Evolutionary conservation across 2,797 vertebrate species (phyloP).

Genomic region (Fundulus diaphanus): DNA sequence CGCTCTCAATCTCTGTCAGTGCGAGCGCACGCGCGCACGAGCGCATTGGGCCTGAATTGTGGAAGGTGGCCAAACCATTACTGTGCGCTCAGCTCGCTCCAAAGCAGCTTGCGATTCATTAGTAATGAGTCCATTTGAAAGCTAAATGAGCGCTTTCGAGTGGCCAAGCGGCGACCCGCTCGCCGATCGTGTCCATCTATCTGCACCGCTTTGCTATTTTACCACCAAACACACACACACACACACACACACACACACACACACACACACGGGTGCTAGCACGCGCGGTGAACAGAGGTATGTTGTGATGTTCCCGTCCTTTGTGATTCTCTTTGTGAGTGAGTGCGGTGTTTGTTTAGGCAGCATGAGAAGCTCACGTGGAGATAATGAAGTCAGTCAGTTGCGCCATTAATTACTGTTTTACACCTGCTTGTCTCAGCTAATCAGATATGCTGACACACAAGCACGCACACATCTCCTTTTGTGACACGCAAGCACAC

Average conservation of each 20-base stretch:
- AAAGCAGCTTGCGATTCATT: constrained; percentile 80
- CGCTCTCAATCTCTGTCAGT: constrained; percentile 69
- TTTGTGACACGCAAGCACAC: not conserved
- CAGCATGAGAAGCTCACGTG: constrained; percentile 66
- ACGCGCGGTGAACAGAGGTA: not conserved
- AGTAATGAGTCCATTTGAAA: constrained; percentile 80
- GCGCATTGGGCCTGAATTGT: constrained; percentile 57
- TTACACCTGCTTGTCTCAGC: constrained; percentile 90
- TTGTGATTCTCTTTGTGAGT: not conserved
- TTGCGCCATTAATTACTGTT: constrained; percentile 89
- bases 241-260: constrained; percentile 20
- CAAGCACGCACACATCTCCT: constrained; percentile 27
- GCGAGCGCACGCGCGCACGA: constrained; percentile 31
- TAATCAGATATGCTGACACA: constrained; percentile 79
- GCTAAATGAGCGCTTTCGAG: constrained; percentile 74
- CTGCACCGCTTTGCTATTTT: constrained; percentile 5
- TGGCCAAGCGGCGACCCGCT: constrained; percentile 48
- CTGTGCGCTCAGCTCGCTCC: constrained; percentile 72
- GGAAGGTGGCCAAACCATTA: constrained; percentile 73
- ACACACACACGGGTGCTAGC: constrained; percentile 1
- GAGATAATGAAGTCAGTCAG: constrained; percentile 83
- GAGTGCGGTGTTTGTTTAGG: constrained; percentile 30
- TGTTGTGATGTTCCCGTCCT: constrained; percentile 12
- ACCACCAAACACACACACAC: constrained; percentile 19
- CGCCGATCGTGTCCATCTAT: constrained; percentile 55